Evolutionary conservation across 2,888 invertebrate species (phyloP).

Genomic region (Pristionchus arcanus): DNA sequence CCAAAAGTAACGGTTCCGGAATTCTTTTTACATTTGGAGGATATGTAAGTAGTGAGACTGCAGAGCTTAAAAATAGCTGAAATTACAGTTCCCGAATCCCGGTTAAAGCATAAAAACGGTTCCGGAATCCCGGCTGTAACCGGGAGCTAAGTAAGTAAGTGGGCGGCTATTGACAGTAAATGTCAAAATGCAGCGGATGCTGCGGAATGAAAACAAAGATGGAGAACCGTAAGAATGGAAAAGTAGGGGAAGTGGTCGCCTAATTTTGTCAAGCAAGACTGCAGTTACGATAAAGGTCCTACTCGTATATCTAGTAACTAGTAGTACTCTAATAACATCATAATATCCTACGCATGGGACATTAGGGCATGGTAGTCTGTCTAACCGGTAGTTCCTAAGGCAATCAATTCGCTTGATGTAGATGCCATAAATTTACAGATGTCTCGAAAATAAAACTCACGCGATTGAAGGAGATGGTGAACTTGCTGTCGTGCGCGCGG

Average conservation of each 20-base stretch:
- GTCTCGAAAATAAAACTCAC: conserved; percentile 57
- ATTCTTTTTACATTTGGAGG: too few species aligned
- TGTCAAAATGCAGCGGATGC: conserved; percentile 1
- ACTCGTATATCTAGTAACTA: too few species aligned
- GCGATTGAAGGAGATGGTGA: conserved; percentile 68
- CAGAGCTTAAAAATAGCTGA: not conserved
- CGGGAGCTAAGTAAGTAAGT: not conserved
- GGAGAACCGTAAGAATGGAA: not conserved
- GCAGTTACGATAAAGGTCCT: not conserved
- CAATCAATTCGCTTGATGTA: too few species aligned
- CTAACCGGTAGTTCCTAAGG: too few species aligned
- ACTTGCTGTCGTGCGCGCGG: conserved; percentile 73
- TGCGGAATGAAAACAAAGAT: not conserved
- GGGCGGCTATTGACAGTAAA: not conserved
- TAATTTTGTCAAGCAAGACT: not conserved
- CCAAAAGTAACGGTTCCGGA: too few species aligned
- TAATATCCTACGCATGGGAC: too few species aligned
- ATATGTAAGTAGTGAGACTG: too few species aligned
- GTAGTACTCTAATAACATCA: too few species aligned
- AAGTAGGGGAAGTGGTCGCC: not conserved
- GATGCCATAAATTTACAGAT: not conserved
- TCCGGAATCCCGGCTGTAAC: too few species aligned
- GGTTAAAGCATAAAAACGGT: too few species aligned
- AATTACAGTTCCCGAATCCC: too few species aligned
- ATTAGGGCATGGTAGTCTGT: too few species aligned